Base-by-base conservation (phyloP, 2,888 invertebrate genomes). In the Trichacis sp. region DNA sequence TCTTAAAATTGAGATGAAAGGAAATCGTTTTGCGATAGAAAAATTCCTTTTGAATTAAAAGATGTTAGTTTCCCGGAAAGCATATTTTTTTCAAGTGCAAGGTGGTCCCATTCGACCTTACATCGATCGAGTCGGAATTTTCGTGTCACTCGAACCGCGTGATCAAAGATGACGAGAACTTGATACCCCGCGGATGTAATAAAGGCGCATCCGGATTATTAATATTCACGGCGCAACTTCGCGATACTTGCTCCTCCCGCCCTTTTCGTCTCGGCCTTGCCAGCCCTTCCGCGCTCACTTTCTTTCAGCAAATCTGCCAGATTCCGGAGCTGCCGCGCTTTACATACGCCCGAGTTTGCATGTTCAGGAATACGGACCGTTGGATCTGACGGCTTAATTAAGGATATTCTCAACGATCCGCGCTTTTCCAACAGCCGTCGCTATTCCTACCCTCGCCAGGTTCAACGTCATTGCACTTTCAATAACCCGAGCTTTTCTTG, bases 341-440 rank as follows among this genome's bases (percentile, higher is more conserved):
- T 64, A 60, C 55, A 67, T 64, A 60, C 51, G 61, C 61, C 43
- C 58, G 59, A 63, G 67, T 67, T 64, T 69, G 66, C 67, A 59
- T 69, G 67, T 69, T 69, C 63, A 69, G 63, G 58, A 64, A 66
- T 69, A 64, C 66, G 64, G 69, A 64, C 63, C 68, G 71, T 70
- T 73, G 74, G 61, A 71, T 72, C 68, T 76, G 76, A 76, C 76
- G 76, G 76, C 69, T 76, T 76, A 76, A 76, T 76, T 76, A 76
- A 76, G 73, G 75, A 53, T 66, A 60, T 55, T 62, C 67, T 69
- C 64, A 56, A 64, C 67, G 59, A 56, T 67, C 58, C 40, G 18
- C 43, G 57, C 38, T 56, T 54, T 64, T 52, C 62, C 30, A 59
- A 58, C 52, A 66, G 47, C 48, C 45, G 12, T 47, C 18, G 30